A percentile compares a stretch with the other conserved stretches of the same genome.
phyloP scores from a whole-genome alignment of 2,797 vertebrate genomes.

The Lepus oiostolus region DNA sequence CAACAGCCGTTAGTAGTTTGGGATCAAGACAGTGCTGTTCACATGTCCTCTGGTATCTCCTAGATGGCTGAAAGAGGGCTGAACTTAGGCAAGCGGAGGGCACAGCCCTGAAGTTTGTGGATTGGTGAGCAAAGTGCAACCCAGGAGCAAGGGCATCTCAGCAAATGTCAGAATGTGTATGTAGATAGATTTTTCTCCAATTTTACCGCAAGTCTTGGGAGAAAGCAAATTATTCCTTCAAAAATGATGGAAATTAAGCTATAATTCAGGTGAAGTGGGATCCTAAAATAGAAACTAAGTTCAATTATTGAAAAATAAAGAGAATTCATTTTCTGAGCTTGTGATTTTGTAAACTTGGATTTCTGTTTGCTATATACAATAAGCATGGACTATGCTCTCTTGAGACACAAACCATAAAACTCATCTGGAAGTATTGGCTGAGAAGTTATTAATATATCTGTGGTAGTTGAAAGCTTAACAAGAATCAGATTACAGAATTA shows the following conservation, averaged over 20 bases:
- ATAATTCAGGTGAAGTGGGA: neutral
- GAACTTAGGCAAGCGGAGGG: neutral
- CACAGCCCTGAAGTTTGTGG: neutral
- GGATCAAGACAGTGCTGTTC: neutral
- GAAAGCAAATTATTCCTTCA: neutral
- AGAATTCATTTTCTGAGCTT: neutral
- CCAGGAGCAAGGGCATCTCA: neutral
- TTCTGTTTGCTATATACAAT: neutral
- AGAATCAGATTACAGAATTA: constrained; percentile 19
- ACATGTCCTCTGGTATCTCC: neutral
- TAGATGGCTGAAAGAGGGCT: neutral
- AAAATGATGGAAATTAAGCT: neutral
- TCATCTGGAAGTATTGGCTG: neutral
- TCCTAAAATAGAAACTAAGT: constrained; percentile 6
- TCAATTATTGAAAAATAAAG: constrained; percentile 51
- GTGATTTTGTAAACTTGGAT: neutral
- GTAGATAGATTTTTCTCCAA: neutral
- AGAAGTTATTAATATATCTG: neutral
- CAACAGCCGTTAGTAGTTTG: neutral
- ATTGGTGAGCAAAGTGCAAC: neutral
- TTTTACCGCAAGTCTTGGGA: neutral
- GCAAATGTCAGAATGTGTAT: neutral
- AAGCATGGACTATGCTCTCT: neutral
- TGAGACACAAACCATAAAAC: neutral
- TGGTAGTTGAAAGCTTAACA: neutral